These are phyloP conservation scores for Scopus umbretta DNA, from an alignment of 2,113 vertebrate genomes.

Conservation along the genomic window DNA sequence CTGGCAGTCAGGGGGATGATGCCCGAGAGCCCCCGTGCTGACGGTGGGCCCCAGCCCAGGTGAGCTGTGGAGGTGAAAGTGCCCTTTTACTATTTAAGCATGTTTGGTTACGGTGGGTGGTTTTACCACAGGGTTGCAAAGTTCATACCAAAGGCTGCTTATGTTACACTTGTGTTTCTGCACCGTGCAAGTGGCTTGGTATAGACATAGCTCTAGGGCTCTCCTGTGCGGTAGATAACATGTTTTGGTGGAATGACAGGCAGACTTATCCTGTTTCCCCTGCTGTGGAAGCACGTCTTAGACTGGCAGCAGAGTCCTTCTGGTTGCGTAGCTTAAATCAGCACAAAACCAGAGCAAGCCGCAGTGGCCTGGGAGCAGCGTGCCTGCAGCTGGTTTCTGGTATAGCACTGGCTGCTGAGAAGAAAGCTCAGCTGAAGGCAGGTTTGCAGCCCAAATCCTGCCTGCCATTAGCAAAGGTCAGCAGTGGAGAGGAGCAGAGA, in stretches of 20 bases:
- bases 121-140: not conserved
- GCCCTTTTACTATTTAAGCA: not conserved
- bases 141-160: not conserved
- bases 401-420: not conserved
- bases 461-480: rapidly evolving
- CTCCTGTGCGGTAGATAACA: not conserved
- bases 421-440: not conserved
- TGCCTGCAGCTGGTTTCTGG: not conserved
- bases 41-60: not conserved
- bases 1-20: not conserved
- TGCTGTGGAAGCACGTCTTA: not conserved
- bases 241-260: not conserved
- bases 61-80: not conserved
- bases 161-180: not conserved
- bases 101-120: not conserved
- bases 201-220: not conserved
- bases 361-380: rapidly evolving
- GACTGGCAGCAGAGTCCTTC: not conserved
- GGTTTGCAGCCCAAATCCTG: not conserved
- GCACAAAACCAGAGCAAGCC: not conserved
- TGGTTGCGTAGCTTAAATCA: not conserved
- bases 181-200: rapidly evolving
- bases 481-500: not conserved
- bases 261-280: not conserved
- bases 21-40: not conserved